Conservation (phyloP, 2,797 vertebrate species). For the Muscicapa striata region DNA sequence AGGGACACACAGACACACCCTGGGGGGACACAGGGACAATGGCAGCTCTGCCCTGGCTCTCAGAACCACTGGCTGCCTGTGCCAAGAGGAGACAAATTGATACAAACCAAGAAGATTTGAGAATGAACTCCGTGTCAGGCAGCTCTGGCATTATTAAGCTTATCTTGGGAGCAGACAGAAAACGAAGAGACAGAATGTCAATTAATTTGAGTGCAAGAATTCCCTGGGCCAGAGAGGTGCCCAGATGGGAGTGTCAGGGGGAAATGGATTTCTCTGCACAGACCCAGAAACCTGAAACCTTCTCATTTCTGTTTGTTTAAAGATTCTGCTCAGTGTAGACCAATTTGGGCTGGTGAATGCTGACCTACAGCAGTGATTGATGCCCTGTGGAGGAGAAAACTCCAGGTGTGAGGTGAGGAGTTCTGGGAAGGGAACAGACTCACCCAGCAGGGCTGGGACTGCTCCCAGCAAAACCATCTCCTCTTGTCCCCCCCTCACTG, state of each 20-base stretch:
- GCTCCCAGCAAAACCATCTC: neutral
- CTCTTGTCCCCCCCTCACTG: accelerated
- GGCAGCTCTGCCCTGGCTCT: neutral
- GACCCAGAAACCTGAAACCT: neutral
- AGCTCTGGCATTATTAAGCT: neutral
- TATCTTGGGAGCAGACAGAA: neutral
- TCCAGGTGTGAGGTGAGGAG: accelerated
- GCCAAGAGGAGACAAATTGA: neutral
- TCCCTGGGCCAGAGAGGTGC: neutral
- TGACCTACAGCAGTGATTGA: neutral
- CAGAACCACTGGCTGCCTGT: neutral
- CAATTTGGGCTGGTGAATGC: neutral
- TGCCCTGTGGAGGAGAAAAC: neutral
- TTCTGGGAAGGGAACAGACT: neutral
- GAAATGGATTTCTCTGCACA: neutral
- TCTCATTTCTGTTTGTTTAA: neutral
- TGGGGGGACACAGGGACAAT: neutral
- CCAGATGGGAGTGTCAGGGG: neutral
- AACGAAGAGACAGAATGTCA: slow-evolving; percentile 19
- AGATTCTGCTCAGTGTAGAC: neutral
- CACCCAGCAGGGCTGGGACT: neutral
- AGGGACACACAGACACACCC: neutral
- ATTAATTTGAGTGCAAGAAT: slow-evolving; percentile 10
- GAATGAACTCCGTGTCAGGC: neutral
- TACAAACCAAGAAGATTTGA: neutral